Conservation (phyloP, 2,888 invertebrate genomes). For the Lithophane ornitopus region DNA sequence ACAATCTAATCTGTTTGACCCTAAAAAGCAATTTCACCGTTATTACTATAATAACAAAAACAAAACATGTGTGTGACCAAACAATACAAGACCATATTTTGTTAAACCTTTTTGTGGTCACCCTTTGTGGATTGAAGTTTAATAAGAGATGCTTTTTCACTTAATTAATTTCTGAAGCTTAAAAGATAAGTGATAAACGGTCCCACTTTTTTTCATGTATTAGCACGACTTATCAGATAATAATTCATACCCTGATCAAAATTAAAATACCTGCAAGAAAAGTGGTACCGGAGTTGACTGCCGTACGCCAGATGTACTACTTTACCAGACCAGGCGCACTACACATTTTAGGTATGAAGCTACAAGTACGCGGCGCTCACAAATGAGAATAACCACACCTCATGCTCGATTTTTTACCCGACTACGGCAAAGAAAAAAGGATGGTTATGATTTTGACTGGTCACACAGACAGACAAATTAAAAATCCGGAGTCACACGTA, state of each 20-base stretch:
- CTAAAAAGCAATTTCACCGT: constrained; percentile 55
- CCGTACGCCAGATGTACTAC: not conserved
- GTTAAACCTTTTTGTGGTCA: constrained; percentile 48
- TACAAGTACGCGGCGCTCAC: not conserved
- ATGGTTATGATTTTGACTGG: too few relatives aligned
- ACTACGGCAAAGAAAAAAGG: too few relatives aligned
- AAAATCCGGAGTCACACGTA: too few relatives aligned
- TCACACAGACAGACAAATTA: too few relatives aligned
- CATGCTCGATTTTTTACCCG: constrained; percentile 28
- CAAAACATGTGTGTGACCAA: constrained; percentile 37
- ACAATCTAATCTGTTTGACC: constrained; percentile 31
- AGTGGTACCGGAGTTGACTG: too few relatives aligned
- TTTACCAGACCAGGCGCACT: too few relatives aligned
- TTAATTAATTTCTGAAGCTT: constrained; percentile 32
- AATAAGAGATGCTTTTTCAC: constrained; percentile 32
- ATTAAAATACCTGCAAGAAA: not conserved
- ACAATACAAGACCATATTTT: constrained; percentile 43
- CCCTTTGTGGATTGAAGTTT: constrained; percentile 34
- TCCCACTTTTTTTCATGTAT: not conserved
- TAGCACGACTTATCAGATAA: not conserved
- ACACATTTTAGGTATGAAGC: too few relatives aligned
- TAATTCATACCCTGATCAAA: not conserved
- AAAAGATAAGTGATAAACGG: not conserved
- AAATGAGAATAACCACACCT: constrained; percentile 23
- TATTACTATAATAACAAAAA: constrained; percentile 50